These are phyloP conservation scores for Loriculus beryllinus DNA, from an alignment of 2,797 vertebrate genomes.

Conservation along the genomic window DNA sequence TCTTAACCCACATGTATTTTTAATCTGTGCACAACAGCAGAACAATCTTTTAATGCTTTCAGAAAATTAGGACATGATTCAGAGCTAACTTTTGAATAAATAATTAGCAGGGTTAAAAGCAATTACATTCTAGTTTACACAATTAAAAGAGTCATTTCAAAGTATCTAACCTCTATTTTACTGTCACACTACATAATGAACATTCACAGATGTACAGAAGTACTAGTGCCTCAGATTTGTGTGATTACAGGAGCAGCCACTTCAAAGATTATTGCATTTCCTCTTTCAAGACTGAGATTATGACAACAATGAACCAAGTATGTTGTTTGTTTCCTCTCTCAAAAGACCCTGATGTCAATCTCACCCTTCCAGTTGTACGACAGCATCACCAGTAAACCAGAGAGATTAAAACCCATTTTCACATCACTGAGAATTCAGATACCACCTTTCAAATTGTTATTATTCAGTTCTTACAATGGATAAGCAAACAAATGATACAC, in stretches of 20 bases:
- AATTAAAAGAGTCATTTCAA: not conserved
- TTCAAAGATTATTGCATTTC: not conserved
- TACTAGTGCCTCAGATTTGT: not conserved
- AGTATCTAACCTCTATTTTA: not conserved
- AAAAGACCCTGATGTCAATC: not conserved
- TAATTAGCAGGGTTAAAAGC: not conserved
- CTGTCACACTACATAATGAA: not conserved
- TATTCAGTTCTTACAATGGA: not conserved
- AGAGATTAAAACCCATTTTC: not conserved
- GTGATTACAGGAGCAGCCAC: not conserved
- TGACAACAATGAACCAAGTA: not conserved
- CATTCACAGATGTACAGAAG: not conserved
- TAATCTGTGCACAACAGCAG: not conserved
- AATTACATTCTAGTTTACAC: not conserved
- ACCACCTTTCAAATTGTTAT: not conserved
- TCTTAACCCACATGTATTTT: slow-evolving; percentile 6
- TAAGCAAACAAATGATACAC: not conserved
- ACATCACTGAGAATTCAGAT: not conserved
- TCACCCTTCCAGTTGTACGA: not conserved
- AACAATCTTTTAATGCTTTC: not conserved
- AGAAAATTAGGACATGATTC: not conserved
- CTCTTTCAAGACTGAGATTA: not conserved
- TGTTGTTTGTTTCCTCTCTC: not conserved
- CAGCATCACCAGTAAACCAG: not conserved
- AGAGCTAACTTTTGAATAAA: not conserved